These are phyloP conservation scores for Gadus macrocephalus DNA, from an alignment of 2,113 vertebrate species.

Conservation along the genomic window DNA sequence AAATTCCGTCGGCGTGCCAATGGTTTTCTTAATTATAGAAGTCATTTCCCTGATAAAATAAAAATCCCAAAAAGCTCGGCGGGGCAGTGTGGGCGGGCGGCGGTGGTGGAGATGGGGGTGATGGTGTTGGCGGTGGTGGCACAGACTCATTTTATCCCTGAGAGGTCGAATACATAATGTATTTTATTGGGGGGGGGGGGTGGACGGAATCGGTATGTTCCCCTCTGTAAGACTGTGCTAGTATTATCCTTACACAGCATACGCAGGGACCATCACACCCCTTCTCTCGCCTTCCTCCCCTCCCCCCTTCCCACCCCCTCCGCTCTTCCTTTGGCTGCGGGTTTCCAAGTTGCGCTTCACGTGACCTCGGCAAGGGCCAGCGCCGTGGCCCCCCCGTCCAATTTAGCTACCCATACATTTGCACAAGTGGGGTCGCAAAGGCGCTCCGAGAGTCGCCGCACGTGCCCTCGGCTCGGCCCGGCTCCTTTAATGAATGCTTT, in stretches of 20 bases:
- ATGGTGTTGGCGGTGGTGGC: conserved; percentile 2
- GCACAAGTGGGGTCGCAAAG: conserved; percentile 45
- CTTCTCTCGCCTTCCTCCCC: too few relatives aligned
- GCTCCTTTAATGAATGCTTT: conserved; percentile 65
- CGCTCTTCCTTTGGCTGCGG: conserved; percentile 23
- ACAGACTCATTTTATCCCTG: conserved; percentile 18
- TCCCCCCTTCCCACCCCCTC: background rate
- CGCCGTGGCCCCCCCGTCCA: conserved; percentile 48
- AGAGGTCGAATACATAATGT: conserved; percentile 36
- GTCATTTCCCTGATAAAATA: conserved; percentile 34
- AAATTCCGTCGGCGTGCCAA: conserved; percentile 29
- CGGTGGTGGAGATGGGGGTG: too few relatives aligned
- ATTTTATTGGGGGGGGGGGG: conserved; percentile 7
- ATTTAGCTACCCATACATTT: conserved; percentile 67
- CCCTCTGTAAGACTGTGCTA: conserved; percentile 6
- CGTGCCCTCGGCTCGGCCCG: conserved; percentile 41
- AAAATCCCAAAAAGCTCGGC: conserved; percentile 21
- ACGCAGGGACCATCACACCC: conserved; percentile 17
- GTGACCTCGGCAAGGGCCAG: conserved; percentile 38
- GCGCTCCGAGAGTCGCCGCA: conserved; percentile 48
- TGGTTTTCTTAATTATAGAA: conserved; percentile 49
- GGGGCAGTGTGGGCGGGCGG: background rate
- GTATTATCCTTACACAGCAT: background rate
- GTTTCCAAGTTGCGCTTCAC: conserved; percentile 49
- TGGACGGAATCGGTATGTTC: background rate